phyloP scores from a whole-genome alignment of 2,797 vertebrate species.

The Melanotaenia maccullochi region DNA sequence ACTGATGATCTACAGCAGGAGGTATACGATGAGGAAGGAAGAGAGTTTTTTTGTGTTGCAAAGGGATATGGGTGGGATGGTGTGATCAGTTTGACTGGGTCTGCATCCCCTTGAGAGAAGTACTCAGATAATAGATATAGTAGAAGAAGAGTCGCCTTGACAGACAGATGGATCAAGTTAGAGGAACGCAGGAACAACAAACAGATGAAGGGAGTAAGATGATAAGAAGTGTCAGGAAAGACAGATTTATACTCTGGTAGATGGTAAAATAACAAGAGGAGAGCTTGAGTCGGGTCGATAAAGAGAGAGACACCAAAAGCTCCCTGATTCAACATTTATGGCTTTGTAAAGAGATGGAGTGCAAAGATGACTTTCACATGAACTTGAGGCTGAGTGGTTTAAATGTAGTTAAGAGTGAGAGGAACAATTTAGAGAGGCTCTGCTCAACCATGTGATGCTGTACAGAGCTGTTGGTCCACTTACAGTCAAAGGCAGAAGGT shows the following conservation, averaged over 20 bases:
- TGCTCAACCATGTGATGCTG: constrained; percentile 26
- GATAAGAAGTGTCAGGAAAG: constrained; percentile 34
- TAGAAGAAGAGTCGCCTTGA: constrained; percentile 48
- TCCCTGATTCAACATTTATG: constrained; percentile 8
- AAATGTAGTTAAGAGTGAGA: constrained; percentile 22
- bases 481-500: constrained; percentile 36
- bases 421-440: constrained; percentile 40
- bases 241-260: constrained; percentile 58
- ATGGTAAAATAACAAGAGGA: constrained; percentile 50
- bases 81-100: constrained; percentile 69
- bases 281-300: constrained; percentile 29
- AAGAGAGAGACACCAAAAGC: constrained; percentile 19
- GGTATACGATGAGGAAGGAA: constrained; percentile 55
- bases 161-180: constrained; percentile 62
- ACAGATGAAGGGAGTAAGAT: constrained; percentile 48
- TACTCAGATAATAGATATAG: constrained; percentile 53
- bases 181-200: constrained; percentile 36
- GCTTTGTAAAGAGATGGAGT: not conserved
- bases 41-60: constrained; percentile 7
- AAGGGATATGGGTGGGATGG: constrained; percentile 37
- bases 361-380: constrained; percentile 27
- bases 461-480: constrained; percentile 29
- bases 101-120: constrained; percentile 55
- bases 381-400: constrained; percentile 46
- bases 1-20: constrained; percentile 61